Base-by-base conservation (phyloP, 2,797 vertebrate species). In the Aldrovandia affinis region DNA sequence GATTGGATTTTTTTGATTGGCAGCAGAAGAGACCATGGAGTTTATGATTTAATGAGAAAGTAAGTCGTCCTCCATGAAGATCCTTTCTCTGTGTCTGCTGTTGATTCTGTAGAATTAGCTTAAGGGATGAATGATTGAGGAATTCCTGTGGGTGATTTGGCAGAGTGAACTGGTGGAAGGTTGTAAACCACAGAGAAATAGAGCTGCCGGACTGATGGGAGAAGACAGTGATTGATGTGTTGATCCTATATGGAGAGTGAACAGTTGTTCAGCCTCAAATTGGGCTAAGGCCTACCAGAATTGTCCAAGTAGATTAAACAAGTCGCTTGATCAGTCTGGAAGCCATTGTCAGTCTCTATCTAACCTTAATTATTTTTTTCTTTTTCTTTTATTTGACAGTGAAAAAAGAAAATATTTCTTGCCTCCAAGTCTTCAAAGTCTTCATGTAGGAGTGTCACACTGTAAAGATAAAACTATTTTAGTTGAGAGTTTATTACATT, bases 1-100 rank as follows among this genome's bases (percentile, higher is more conserved):
- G 65, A 75, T 75, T 75, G 70, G 39, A 75, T 44, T 75, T 75
- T 6, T 73, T 75, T 75, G 70, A 75, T 44, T 75, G 70, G 70
- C 70, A 75, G 39, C 36, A 75, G 70, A 75, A 22, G 22, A 75
- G 36, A 75, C 25, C 70, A 75, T 36, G 33, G 65, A 70, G 30
- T 4, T 70, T 36, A 22, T n/a, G 14, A 70, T 70, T 70, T 15
- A 70, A 70, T 70, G 10, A 9, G 39, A 36, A 18, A 75, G 36
- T 73, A 22, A 42, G 10, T 12, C 50, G 28, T n/a, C 14, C 63
- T 36, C 20, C 2, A 44, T 75, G 39, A 4, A 75, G 39, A 42
- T 25, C 70, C 18, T 44, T n/a, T 44, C 36, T 42, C 70, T 75
- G 39, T n/a, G 20, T 75, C 42, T 73, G 12, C 0, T 20, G 68